These are phyloP conservation scores for Magallana angulata DNA, from an alignment of 1,140 invertebrate genomes.

Conservation along the genomic window DNA sequence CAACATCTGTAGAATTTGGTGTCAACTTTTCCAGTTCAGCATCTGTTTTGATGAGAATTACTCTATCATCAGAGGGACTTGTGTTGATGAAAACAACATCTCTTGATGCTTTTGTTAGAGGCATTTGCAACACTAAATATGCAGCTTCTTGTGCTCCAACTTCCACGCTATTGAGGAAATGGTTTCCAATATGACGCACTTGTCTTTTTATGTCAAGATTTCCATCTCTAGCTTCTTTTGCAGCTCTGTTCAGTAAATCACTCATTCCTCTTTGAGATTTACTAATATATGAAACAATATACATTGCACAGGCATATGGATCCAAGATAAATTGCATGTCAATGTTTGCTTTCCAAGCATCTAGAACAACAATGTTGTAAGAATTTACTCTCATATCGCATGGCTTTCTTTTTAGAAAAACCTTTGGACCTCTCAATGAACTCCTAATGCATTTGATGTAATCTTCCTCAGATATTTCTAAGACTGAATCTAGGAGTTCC, in stretches of 20 bases:
- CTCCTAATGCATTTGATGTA: no score
- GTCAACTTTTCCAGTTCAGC: background rate
- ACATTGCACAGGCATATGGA: no score
- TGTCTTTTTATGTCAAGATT: background rate
- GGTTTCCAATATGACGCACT: conserved; percentile 44
- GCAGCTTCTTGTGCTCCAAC: conserved; percentile 53
- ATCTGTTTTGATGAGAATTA: conserved; percentile 3
- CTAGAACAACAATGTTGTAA: background rate
- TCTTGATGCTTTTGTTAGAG: no score
- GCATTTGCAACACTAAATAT: conserved; percentile 6
- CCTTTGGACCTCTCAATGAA: no score
- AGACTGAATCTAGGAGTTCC: no score
- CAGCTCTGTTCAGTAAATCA: background rate
- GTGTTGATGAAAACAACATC: no score
- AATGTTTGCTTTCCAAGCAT: background rate
- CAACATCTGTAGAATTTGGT: conserved; percentile 25
- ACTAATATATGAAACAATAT: no score
- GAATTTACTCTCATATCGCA: background rate
- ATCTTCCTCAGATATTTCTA: no score
- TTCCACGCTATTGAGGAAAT: conserved; percentile 46
- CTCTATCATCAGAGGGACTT: no score
- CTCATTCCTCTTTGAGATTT: background rate
- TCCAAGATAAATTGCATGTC: no score
- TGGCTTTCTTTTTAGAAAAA: background rate
- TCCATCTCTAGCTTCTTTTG: no score